Evolutionary conservation across 2,113 vertebrate genomes (phyloP).

Genomic region (Takifugu bimaculatus): DNA sequence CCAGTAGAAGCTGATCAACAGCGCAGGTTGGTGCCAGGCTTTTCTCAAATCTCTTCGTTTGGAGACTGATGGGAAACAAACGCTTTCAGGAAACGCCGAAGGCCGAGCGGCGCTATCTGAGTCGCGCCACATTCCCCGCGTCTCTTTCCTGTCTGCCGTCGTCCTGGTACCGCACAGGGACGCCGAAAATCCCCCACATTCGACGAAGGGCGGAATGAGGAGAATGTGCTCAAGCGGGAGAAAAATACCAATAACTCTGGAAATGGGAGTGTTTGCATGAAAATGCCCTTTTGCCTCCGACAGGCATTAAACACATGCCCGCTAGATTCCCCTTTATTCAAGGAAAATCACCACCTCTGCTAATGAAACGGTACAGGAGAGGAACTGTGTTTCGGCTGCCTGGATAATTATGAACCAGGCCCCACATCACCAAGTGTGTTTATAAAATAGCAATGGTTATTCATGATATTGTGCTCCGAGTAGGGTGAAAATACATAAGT

Average conservation of each 20-base stretch:
- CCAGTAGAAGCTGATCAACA: background rate
- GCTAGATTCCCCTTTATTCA: conserved; percentile 46
- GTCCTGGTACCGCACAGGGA: conserved; percentile 31
- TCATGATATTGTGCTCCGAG: conserved; percentile 67
- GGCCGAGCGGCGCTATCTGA: background rate
- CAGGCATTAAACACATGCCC: conserved; percentile 61
- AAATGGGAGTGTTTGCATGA: conserved; percentile 45
- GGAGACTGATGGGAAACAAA: conserved; percentile 29
- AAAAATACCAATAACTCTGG: conserved; percentile 52
- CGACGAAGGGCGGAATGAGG: conserved; percentile 46
- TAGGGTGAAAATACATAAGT: conserved; percentile 71
- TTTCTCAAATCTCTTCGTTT: conserved; percentile 1
- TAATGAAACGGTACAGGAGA: conserved; percentile 58
- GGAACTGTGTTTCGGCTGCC: conserved; percentile 49
- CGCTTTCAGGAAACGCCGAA: conserved; percentile 25
- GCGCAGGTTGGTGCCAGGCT: background rate
- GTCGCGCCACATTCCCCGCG: conserved; percentile 16
- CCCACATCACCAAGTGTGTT: conserved; percentile 64
- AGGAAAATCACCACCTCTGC: conserved; percentile 60
- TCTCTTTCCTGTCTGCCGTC: conserved; percentile 27
- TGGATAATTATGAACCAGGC: conserved; percentile 64
- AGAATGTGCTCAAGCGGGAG: conserved; percentile 43
- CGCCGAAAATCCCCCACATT: conserved; percentile 12
- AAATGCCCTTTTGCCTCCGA: conserved; percentile 42
- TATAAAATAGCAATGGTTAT: conserved; percentile 73